Conservation (phyloP, 37 sponge, comb jelly and placozoan species). For the Axinella damicornis region DNA sequence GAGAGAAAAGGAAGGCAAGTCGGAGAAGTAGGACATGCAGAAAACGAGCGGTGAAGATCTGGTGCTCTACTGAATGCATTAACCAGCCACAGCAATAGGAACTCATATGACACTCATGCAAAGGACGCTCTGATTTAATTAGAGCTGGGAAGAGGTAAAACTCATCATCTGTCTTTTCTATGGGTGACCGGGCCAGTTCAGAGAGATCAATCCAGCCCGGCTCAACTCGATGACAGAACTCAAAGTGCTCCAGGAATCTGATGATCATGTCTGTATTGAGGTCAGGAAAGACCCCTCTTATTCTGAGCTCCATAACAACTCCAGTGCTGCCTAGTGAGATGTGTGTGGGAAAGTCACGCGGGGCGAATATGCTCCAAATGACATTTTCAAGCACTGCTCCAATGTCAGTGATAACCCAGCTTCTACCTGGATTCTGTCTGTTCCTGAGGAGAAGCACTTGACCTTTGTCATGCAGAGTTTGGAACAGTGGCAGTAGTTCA, state of each 20-base stretch:
- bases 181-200: not conserved
- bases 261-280: slow-evolving; percentile 8
- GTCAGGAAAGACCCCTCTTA: not conserved
- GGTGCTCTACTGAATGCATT: not conserved
- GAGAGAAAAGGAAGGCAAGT: slow-evolving; percentile 13
- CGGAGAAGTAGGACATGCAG: slow-evolving; percentile 31
- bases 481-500: not conserved
- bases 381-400: not conserved
- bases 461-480: not conserved
- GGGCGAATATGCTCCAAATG: slow-evolving; percentile 20
- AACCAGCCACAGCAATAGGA: slow-evolving; percentile 33
- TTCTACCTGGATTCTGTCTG: not conserved
- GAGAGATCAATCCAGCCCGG: too few species aligned
- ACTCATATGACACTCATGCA: not conserved
- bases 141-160: slow-evolving; percentile 38
- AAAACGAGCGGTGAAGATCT: slow-evolving; percentile 14
- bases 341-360: slow-evolving; percentile 1
- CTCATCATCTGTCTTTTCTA: not conserved
- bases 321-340: not conserved
- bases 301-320: not conserved
- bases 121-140: not conserved
- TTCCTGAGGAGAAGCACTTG: not conserved
- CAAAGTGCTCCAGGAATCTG: slow-evolving; percentile 7
- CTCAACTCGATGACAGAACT: slow-evolving; percentile 21
- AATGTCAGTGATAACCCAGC: slow-evolving; percentile 17